phyloP scores from a whole-genome alignment of 1,140 invertebrate species.

The Vanessa tameamea region DNA sequence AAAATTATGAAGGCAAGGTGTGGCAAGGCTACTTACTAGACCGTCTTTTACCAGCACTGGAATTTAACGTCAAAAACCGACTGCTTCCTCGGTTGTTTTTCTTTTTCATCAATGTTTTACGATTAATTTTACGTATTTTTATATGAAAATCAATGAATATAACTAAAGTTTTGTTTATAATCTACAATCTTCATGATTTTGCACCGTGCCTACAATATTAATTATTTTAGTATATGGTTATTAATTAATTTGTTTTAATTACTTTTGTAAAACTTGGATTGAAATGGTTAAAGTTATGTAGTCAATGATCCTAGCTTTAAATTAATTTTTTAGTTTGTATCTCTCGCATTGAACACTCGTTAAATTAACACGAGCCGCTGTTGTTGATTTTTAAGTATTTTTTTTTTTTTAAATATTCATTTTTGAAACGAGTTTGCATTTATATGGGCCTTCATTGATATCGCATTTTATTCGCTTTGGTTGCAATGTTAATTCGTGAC shows the following conservation, averaged over 20 bases:
- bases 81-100: too few species aligned
- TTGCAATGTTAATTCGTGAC: background rate
- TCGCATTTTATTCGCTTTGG: background rate
- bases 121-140: too few species aligned
- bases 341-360: conserved; percentile 42
- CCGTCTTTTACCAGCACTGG: too few species aligned
- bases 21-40: too few species aligned
- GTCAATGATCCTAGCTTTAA: conserved; percentile 3
- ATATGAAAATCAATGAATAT: too few species aligned
- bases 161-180: too few species aligned
- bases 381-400: conserved; percentile 13
- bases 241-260: background rate
- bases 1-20: too few species aligned
- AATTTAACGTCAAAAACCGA: too few species aligned
- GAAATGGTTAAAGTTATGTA: background rate
- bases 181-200: too few species aligned
- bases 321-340: conserved; percentile 27
- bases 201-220: too few species aligned
- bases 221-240: too few species aligned
- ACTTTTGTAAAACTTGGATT: background rate
- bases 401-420: background rate
- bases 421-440: background rate
- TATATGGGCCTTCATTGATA: background rate
- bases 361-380: conserved; percentile 36
- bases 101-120: too few species aligned